A percentile compares a stretch with the other conserved stretches of the same genome.
Conservation (phyloP, 1,140 invertebrate species). For the Papilio aristodemus region DNA sequence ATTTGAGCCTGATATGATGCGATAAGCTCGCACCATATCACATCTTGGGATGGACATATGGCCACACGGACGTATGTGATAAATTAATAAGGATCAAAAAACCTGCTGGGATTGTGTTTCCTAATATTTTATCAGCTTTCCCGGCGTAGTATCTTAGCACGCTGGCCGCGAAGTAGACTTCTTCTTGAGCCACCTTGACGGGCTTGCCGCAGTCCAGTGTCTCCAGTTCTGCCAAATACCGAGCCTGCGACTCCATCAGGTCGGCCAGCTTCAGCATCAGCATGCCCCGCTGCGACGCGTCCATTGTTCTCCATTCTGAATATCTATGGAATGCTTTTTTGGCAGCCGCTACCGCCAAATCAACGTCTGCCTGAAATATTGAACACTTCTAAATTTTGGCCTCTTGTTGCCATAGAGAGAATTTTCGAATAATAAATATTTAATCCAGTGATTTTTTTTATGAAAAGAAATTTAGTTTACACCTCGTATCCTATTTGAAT, state of each 20-base stretch:
- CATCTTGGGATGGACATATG: too few relatives aligned
- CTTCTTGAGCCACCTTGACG: constrained; percentile 81
- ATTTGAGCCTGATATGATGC: too few relatives aligned
- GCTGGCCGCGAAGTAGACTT: constrained; percentile 80
- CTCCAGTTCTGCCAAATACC: constrained; percentile 85
- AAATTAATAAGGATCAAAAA: neutral
- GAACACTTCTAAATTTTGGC: too few relatives aligned
- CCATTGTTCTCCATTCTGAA: constrained; percentile 87
- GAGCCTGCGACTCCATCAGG: constrained; percentile 85
- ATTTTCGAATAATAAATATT: too few relatives aligned
- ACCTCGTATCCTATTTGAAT: too few relatives aligned
- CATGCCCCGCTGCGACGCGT: constrained; percentile 84
- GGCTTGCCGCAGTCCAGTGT: constrained; percentile 89
- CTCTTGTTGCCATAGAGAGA: too few relatives aligned
- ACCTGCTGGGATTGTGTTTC: constrained; percentile 76
- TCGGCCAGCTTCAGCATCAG: constrained; percentile 84
- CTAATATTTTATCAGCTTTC: constrained; percentile 88
- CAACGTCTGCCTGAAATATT: constrained; percentile 85
- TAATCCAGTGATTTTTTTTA: too few relatives aligned
- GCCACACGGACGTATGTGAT: too few relatives aligned
- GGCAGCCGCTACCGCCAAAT: constrained; percentile 91
- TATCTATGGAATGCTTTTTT: constrained; percentile 85
- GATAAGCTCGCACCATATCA: too few relatives aligned
- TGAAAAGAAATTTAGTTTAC: too few relatives aligned
- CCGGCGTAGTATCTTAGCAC: constrained; percentile 87